These are phyloP conservation scores for Cariama cristata DNA, from an alignment of 2,113 vertebrate genomes.

Conservation along the genomic window DNA sequence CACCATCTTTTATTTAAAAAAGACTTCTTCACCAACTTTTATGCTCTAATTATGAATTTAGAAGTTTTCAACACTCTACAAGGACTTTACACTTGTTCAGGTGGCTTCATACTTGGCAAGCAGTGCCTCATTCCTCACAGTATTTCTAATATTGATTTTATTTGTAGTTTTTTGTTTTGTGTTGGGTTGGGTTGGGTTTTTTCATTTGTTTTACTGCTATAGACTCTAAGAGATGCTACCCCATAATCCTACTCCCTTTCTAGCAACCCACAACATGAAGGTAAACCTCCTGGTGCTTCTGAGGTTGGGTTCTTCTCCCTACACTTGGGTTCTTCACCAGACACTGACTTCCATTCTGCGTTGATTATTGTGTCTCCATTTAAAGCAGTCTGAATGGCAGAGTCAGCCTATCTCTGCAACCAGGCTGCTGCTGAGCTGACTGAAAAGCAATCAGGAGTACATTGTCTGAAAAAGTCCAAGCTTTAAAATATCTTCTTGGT, in stretches of 20 bases:
- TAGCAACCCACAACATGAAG: background rate
- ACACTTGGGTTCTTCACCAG: background rate
- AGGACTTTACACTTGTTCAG: background rate
- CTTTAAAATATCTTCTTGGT: constrained; percentile 43
- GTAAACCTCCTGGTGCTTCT: background rate
- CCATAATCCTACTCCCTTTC: background rate
- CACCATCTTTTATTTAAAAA: background rate
- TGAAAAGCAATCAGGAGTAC: constrained; percentile 54
- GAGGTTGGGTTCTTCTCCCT: background rate
- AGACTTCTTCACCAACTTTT: background rate
- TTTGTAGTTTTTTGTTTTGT: background rate
- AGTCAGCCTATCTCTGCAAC: constrained; percentile 15
- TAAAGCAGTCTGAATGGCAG: background rate
- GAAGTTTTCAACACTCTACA: background rate
- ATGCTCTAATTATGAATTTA: background rate
- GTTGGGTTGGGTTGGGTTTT: background rate
- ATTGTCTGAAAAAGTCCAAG: constrained; percentile 41
- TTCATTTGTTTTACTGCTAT: background rate
- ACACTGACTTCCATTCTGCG: background rate
- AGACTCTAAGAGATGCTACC: background rate
- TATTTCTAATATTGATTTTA: background rate
- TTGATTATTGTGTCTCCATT: background rate
- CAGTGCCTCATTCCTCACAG: background rate
- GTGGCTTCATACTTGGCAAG: background rate
- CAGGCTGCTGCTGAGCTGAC: constrained; percentile 30